phyloP scores from a whole-genome alignment of 1,140 invertebrate species.

The Dendrolimus punctatus region DNA sequence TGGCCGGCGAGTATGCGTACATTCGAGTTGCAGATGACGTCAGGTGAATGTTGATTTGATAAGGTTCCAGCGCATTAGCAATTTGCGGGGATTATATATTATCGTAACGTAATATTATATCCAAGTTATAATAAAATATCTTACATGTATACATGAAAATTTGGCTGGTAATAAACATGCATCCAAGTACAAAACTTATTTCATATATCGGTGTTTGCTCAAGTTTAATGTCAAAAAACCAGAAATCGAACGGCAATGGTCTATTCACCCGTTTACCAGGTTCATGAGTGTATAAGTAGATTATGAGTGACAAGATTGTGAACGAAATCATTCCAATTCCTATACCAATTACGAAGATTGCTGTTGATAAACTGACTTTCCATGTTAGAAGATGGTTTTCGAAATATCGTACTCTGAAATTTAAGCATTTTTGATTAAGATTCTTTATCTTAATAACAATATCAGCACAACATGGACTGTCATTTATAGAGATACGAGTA shows the following conservation, averaged over 20 bases:
- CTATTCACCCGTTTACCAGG: conserved; percentile 19
- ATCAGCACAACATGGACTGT: too few species aligned
- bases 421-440: conserved; percentile 1
- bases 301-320: conserved; percentile 19
- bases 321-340: conserved; percentile 20
- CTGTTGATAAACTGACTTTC: conserved; percentile 27
- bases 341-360: conserved; percentile 22
- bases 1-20: too few species aligned
- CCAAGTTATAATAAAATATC: conserved; percentile 16
- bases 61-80: too few species aligned
- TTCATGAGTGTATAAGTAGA: conserved; percentile 17
- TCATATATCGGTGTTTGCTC: conserved; percentile 35
- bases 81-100: too few species aligned
- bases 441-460: not conserved
- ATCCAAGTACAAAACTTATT: conserved; percentile 31
- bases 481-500: too few species aligned
- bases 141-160: conserved; percentile 40
- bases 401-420: conserved; percentile 35
- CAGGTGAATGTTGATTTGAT: too few species aligned
- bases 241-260: conserved; percentile 41
- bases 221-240: conserved; percentile 32
- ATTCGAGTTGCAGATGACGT: too few species aligned
- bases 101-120: too few species aligned
- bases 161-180: conserved; percentile 23
- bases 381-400: conserved; percentile 31